These are phyloP conservation scores for Diaperis boleti DNA, from an alignment of 2,888 invertebrate species.

Conservation along the genomic window DNA sequence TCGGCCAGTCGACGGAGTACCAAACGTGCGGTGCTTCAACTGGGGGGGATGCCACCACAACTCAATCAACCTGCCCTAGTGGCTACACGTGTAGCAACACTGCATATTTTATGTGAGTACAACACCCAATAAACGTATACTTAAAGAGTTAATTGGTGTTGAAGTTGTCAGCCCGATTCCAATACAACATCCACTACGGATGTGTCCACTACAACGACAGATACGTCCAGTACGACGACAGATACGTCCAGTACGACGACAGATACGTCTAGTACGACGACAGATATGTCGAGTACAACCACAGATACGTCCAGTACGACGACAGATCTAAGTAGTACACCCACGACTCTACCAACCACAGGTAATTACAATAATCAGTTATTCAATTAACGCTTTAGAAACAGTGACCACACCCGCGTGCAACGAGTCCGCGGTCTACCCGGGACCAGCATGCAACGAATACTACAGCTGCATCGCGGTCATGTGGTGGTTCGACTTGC, in stretches of 20 bases:
- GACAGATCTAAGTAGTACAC: too few species aligned
- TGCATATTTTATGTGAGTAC: conserved; percentile 4
- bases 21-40: conserved; percentile 1
- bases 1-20: too few species aligned
- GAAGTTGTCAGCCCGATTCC: neutral
- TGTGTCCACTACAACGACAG: conserved; percentile 8
- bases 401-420: conserved; percentile 19
- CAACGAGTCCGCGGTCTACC: conserved; percentile 6
- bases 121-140: neutral
- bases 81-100: neutral
- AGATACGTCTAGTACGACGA: neutral
- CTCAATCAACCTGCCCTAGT: neutral
- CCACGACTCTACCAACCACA: too few species aligned
- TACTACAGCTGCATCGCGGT: conserved; percentile 26
- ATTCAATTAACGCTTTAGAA: neutral
- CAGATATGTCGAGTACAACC: conserved; percentile 11
- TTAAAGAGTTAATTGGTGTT: neutral
- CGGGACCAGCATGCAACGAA: conserved; percentile 19
- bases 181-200: neutral
- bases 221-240: conserved; percentile 1
- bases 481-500: conserved; percentile 34
- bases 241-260: conserved; percentile 1
- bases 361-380: conserved; percentile 2
- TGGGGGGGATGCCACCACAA: neutral
- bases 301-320: too few species aligned